Evolutionary conservation across 92 coral and sea anemone genomes (phyloP), one percentile per base, ranked within the genome.

Genomic region (Heteractis magnifica): DNA sequence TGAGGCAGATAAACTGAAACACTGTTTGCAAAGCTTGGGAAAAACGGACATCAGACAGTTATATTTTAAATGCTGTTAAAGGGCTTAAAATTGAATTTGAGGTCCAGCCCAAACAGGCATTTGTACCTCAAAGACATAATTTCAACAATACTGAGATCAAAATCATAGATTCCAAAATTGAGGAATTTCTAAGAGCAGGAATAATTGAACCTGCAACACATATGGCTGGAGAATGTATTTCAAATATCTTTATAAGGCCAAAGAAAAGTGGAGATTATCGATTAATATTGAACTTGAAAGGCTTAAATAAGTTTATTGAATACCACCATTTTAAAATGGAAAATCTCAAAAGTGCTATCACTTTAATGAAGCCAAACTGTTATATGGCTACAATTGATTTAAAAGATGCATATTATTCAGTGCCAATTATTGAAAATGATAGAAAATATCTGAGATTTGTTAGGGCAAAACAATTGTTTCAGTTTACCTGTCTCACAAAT

Each of bases 1-100:
- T 49, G 68, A 52, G 49, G 84, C 86, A 59, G 91, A 91, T 59
- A 84, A 80, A 83, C 64, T 77, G 76, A 87, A 84, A 84, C 87
- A 80, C 20, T 76, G 76, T 80, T 49, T 59, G 19, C 52, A 81
- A n/a, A 62, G 72, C 19, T 53, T 84, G 91, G 86, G 68, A 84
- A 77, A 55, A 56, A 44, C 81, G 80, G 50, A 88, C 86, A 55
- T 80, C 91, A 23, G 88, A 88, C 26, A 51, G 52, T 14, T 73
- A 79, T 56, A 88, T 88, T 56, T 59, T 88, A 19, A 76, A 81
- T 56, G 49, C 49, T 44, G 74, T 84, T 20, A 68, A 60, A 73
- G 87, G 90, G 59, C 81, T 76, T 8, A 82, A 76, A 75, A 80
- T 88, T 74, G 88, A 84, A 77, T 88, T 83, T 79, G 52, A 51